phyloP scores from a whole-genome alignment of 2,113 vertebrate species.

The Tragelaphus strepsiceros region DNA sequence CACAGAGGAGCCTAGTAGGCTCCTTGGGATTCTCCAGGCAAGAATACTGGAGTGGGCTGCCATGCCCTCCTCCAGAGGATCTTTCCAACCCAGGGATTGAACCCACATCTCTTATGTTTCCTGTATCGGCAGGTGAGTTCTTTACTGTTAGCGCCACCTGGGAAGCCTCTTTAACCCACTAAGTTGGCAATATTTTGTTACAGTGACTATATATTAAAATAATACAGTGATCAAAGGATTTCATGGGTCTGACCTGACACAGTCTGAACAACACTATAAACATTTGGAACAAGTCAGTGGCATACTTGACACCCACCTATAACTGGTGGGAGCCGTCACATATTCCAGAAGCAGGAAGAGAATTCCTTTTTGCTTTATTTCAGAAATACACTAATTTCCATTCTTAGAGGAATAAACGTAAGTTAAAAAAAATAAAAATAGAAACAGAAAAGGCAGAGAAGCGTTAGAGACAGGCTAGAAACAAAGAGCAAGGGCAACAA shows the following conservation, averaged over 20 bases:
- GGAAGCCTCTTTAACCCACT: background rate
- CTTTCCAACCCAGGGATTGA: background rate
- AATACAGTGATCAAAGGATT: background rate
- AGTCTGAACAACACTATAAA: background rate
- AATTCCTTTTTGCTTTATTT: background rate
- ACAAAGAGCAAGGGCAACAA: background rate
- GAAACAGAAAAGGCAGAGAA: background rate
- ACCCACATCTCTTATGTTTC: background rate
- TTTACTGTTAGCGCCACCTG: background rate
- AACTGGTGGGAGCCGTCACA: background rate
- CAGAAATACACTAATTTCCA: background rate
- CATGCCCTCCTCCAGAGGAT: background rate
- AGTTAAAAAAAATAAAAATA: background rate
- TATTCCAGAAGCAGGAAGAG: background rate
- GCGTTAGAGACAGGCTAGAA: background rate
- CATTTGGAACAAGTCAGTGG: background rate
- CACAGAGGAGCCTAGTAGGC: background rate
- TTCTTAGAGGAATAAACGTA: background rate
- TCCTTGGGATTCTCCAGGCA: background rate
- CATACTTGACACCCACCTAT: background rate
- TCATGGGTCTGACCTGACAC: background rate
- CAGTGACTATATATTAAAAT: background rate
- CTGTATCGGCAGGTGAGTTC: rapidly evolving
- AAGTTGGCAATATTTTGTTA: background rate
- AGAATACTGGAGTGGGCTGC: background rate